These are phyloP conservation scores for Haliaeetus leucogaster DNA, from an alignment of 2,113 vertebrate genomes.

Conservation along the genomic window DNA sequence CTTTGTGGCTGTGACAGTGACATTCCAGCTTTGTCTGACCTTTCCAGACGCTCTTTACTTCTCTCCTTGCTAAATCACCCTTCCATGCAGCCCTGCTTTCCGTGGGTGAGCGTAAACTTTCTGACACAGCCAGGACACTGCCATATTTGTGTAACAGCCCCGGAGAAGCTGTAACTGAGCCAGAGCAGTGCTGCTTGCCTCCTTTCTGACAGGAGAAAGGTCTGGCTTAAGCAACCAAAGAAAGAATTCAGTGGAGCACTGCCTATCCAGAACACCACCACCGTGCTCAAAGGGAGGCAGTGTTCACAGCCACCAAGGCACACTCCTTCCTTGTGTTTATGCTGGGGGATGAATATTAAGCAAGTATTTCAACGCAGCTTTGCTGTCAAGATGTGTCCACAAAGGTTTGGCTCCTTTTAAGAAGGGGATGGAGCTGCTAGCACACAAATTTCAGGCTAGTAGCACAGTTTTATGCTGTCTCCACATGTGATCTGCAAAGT, in stretches of 20 bases:
- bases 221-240: neutral
- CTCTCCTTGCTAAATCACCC: constrained; percentile 6
- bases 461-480: neutral
- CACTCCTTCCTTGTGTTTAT: neutral
- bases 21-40: constrained; percentile 55
- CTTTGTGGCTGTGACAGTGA: neutral
- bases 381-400: neutral
- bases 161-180: neutral
- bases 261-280: neutral
- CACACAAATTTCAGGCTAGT: neutral
- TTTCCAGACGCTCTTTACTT: constrained; percentile 35
- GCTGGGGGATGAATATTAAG: neutral
- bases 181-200: neutral
- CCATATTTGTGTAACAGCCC: neutral
- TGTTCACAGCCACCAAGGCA: neutral
- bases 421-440: neutral
- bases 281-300: neutral
- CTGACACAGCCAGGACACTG: neutral
- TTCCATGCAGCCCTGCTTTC: neutral
- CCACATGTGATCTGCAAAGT: neutral
- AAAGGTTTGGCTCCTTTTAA: neutral
- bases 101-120: neutral
- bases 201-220: neutral
- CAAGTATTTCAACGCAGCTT: neutral
- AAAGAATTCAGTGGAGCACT: neutral